Evolutionary conservation across 1,140 invertebrate species (phyloP), one percentile per base, ranked within the genome.

Genomic region (Drosophila teissieri): DNA sequence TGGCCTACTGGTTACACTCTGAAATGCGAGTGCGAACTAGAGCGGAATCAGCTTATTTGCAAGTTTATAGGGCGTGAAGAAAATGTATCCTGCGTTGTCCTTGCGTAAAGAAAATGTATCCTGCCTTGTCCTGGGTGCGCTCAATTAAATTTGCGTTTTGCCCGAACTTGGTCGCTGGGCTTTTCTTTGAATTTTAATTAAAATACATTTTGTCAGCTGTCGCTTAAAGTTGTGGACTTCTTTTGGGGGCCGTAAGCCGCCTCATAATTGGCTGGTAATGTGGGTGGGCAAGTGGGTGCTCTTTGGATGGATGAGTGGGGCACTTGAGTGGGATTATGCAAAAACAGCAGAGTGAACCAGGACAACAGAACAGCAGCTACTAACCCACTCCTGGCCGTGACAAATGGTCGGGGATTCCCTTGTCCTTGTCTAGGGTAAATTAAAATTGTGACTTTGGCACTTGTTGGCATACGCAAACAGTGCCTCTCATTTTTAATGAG

Each of bases 371-470:
- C 19, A 69, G 40, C 56, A 31, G 14, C 51, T 14, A 40, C 42
- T 40, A 67, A 37, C 51, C 48, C 14, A 48, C 22, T 24, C 40
- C 34, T 17, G 49, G n/a, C 45, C 58, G 22, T 11, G 44, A 31
- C 48, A 39, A 65, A 61, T 48, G 34, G 31, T 56, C 3, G 17
- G 17, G 54, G 39, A 61, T 39, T 31, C 17, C 17, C 46, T 39
- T 14, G 55, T 45, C 49, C 70, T 58, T 61, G 72, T 84, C 73
- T 62, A 17, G 57, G 65, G 48, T 45, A 89, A 89, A 89, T 88
- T 79, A 88, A 89, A 88, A 88, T 76, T 76, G 79, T 88, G 80
- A 80, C 83, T 89, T 86, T 83, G 63, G 84, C 83, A 88, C 83
- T 86, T 86, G 83, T 86, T 78, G 81, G 78, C 60, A 44, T 65